Conservation (phyloP, 2,113 vertebrate species). For the Euleptes europaea region DNA sequence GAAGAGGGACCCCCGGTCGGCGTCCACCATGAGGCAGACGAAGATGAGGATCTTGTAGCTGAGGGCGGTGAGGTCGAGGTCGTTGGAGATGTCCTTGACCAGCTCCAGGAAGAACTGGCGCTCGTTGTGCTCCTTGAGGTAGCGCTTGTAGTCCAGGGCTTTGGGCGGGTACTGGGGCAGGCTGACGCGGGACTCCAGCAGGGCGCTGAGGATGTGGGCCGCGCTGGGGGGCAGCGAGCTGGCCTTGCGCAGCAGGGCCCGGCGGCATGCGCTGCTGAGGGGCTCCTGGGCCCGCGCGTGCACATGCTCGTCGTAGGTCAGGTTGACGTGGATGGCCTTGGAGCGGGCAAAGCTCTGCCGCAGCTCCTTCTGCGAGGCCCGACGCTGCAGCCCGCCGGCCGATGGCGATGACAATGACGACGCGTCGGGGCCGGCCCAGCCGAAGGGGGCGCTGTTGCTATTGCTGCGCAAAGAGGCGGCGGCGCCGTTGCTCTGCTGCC, state of each 20-base stretch:
- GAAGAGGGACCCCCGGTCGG: slow-evolving; percentile 94
- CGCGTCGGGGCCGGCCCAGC: slow-evolving; percentile 35
- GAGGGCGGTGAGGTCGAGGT: slow-evolving; percentile 93
- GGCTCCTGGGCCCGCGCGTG: slow-evolving; percentile 92
- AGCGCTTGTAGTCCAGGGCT: slow-evolving; percentile 95
- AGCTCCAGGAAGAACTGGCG: slow-evolving; percentile 97
- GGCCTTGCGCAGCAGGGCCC: slow-evolving; percentile 93
- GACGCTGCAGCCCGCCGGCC: slow-evolving; percentile 80
- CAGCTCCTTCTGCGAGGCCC: slow-evolving; percentile 93
- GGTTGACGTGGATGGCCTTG: slow-evolving; percentile 91
- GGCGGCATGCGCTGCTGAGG: slow-evolving; percentile 89
- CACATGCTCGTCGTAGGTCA: slow-evolving; percentile 96
- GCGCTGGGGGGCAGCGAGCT: slow-evolving; percentile 95
- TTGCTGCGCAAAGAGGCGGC: slow-evolving; percentile 39
- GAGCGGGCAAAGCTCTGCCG: slow-evolving; percentile 95
- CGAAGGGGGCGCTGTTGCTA: not conserved
- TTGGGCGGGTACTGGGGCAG: slow-evolving; percentile 95
- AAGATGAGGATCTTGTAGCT: slow-evolving; percentile 98
- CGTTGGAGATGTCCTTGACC: slow-evolving; percentile 98
- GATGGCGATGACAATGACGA: slow-evolving; percentile 67
- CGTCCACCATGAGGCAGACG: slow-evolving; percentile 96
- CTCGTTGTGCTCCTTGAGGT: slow-evolving; percentile 93
- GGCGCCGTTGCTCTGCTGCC: not conserved
- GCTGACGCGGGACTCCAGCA: slow-evolving; percentile 96
- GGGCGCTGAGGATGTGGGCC: slow-evolving; percentile 93